Evolutionary conservation across 2,113 vertebrate genomes (phyloP).

Genomic region (Vulpes ferrilata): DNA sequence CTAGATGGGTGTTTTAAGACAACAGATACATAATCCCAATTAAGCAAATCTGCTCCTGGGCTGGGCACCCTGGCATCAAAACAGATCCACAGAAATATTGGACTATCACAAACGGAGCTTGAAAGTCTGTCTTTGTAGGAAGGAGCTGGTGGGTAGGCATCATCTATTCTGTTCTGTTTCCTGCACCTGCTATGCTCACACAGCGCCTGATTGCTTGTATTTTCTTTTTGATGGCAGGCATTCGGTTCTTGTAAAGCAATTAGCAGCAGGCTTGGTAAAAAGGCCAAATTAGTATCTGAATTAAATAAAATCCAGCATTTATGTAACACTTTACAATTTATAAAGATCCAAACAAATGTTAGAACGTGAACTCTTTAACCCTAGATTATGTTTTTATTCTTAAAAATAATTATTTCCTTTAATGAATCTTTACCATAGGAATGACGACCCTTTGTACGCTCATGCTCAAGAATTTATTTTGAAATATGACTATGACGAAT

Average conservation of each 20-base stretch:
- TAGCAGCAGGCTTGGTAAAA: slow-evolving; percentile 28
- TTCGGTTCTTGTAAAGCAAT: slow-evolving; percentile 26
- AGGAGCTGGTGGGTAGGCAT: background rate
- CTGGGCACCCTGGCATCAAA: background rate
- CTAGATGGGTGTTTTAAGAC: background rate
- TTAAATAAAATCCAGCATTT: slow-evolving; percentile 13
- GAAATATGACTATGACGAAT: background rate
- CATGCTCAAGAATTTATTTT: background rate
- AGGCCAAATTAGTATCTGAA: background rate
- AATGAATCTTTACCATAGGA: background rate
- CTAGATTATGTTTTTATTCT: background rate
- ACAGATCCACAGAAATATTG: background rate
- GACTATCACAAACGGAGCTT: background rate
- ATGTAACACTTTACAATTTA: background rate
- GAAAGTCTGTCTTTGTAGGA: background rate
- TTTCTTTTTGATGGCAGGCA: background rate
- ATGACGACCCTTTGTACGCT: background rate
- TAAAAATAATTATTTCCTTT: slow-evolving; percentile 26
- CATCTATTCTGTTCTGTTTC: background rate
- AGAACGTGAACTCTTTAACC: background rate
- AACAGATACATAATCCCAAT: background rate
- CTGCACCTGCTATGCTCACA: background rate
- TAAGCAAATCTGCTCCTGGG: background rate
- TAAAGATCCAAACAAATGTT: background rate
- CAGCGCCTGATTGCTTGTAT: background rate